phyloP scores from a whole-genome alignment of 2,113 vertebrate genomes.

The Abramis brama region DNA sequence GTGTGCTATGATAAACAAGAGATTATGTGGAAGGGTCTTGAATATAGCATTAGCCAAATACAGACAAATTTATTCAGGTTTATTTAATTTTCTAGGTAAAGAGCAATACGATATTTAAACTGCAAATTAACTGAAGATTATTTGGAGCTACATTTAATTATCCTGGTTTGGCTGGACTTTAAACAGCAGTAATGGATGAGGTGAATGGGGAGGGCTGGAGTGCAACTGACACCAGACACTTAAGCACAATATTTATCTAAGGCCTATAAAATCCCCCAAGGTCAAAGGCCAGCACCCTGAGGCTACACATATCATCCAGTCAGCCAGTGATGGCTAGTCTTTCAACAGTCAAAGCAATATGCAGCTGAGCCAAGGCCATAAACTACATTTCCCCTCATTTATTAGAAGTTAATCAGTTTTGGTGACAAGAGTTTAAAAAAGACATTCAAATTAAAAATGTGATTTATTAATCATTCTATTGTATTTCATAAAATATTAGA shows the following conservation, averaged over 20 bases:
- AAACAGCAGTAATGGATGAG: conserved; percentile 76
- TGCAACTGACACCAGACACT: conserved; percentile 72
- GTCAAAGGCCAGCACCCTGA: conserved; percentile 69
- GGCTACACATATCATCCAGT: conserved; percentile 59
- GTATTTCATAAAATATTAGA: neutral
- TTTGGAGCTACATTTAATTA: conserved; percentile 68
- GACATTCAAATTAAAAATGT: neutral
- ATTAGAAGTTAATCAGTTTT: conserved; percentile 20
- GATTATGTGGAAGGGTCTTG: neutral
- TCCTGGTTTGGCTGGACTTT: conserved; percentile 66
- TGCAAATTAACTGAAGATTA: conserved; percentile 68
- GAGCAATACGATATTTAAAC: conserved; percentile 56
- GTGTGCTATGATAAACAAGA: conserved; percentile 1
- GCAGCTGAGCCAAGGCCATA: conserved; percentile 31
- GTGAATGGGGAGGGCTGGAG: conserved; percentile 71
- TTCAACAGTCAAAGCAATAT: conserved; percentile 52
- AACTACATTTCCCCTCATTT: conserved; percentile 52
- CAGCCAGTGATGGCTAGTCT: conserved; percentile 61
- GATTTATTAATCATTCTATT: neutral
- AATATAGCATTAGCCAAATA: neutral
- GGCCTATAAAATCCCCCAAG: conserved; percentile 73
- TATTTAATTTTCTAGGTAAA: neutral
- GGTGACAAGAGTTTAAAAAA: neutral
- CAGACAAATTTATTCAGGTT: neutral
- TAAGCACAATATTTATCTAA: conserved; percentile 76